Conservation (phyloP, 2,888 invertebrate genomes). For the Caenorhabditis macrosperma region DNA sequence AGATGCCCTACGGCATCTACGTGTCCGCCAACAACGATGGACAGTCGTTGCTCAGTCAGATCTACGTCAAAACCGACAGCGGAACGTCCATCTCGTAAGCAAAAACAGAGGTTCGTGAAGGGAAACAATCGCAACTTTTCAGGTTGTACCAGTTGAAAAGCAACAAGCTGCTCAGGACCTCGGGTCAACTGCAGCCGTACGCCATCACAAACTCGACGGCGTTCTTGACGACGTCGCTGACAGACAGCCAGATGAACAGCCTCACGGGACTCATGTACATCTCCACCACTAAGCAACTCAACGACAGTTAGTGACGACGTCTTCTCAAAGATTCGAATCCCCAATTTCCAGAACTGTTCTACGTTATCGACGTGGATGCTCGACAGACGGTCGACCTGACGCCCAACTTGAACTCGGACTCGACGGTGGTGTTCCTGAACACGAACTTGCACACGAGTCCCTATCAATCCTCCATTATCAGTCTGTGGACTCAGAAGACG, state of each 20-base stretch:
- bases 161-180: neutral
- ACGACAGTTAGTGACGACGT: neutral
- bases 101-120: neutral
- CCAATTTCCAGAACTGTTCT: conserved; percentile 18
- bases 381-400: conserved; percentile 3
- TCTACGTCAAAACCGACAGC: conserved; percentile 1
- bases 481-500: conserved; percentile 6
- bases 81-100: conserved; percentile 12
- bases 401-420: neutral
- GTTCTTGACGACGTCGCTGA: conserved; percentile 7
- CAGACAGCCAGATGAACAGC: neutral
- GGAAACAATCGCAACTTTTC: neutral
- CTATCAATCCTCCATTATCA: conserved; percentile 13
- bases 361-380: conserved; percentile 11
- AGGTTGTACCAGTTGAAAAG: conserved; percentile 11
- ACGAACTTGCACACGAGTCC: conserved; percentile 7
- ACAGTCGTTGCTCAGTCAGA: neutral
- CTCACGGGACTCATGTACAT: conserved; percentile 27
- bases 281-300: neutral
- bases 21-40: conserved; percentile 13
- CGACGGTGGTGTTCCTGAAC: conserved; percentile 31
- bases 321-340: neutral
- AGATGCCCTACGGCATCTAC: conserved; percentile 13
- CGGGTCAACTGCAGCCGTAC: conserved; percentile 12
- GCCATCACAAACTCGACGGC: neutral